A percentile compares a stretch with the other conserved stretches of the same genome.
Evolutionary conservation across 2,797 vertebrate genomes (phyloP).

Genomic region (Oryzias dopingdopingensis): DNA sequence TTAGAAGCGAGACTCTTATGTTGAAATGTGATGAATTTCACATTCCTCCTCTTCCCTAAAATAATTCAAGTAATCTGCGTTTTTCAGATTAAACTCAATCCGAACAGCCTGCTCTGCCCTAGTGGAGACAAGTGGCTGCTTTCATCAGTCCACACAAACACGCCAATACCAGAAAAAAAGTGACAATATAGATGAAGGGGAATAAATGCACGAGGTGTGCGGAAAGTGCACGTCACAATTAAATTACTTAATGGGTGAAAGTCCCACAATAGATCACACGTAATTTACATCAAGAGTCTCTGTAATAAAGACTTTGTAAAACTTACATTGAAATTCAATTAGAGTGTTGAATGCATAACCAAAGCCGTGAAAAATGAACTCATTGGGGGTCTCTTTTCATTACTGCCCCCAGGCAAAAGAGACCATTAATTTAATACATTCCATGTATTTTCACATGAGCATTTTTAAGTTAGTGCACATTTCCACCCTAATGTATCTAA

Average conservation of each 20-base stretch:
- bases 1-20: no score
- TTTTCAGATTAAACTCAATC: slow-evolving; percentile 52
- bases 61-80: slow-evolving; percentile 55
- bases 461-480: slow-evolving; percentile 79
- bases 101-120: slow-evolving; percentile 37
- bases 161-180: slow-evolving; percentile 63
- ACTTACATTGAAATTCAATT: slow-evolving; percentile 86
- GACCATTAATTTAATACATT: slow-evolving; percentile 85
- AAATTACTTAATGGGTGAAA: slow-evolving; percentile 80
- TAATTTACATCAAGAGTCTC: slow-evolving; percentile 82
- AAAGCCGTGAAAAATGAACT: slow-evolving; percentile 84
- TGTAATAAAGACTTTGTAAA: slow-evolving; percentile 84
- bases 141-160: slow-evolving; percentile 57
- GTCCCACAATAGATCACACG: slow-evolving; percentile 79
- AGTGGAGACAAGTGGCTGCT: slow-evolving; percentile 47
- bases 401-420: slow-evolving; percentile 82
- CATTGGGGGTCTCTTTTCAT: slow-evolving; percentile 79
- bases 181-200: slow-evolving; percentile 68
- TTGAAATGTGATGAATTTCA: no score
- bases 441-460: slow-evolving; percentile 78
- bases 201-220: slow-evolving; percentile 74
- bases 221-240: slow-evolving; percentile 79
- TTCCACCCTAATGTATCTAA: slow-evolving; percentile 79
- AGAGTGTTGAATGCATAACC: slow-evolving; percentile 83
- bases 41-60: slow-evolving; percentile 19